Conservation (phyloP, 2,888 invertebrate genomes). For the Volucella inflata region DNA sequence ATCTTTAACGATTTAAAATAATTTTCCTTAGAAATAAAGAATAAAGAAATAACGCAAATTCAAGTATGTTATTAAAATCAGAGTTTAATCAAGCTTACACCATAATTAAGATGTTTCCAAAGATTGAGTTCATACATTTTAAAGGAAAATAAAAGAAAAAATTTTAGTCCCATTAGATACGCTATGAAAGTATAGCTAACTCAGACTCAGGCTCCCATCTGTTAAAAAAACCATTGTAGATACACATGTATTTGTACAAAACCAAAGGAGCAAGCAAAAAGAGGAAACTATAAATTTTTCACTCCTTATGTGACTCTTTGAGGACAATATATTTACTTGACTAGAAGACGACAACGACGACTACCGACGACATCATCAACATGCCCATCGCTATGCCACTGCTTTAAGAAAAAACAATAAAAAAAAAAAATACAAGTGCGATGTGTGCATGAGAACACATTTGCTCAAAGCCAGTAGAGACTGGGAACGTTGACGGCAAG, state of each 20-base stretch:
- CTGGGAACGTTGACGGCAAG: slow-evolving; percentile 13
- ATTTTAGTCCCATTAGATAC: slow-evolving; percentile 20
- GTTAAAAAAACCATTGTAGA: slow-evolving; percentile 31
- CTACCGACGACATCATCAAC: slow-evolving; percentile 71
- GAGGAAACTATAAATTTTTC: slow-evolving; percentile 68
- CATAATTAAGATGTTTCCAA: slow-evolving; percentile 62
- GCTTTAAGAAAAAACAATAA: slow-evolving; percentile 42
- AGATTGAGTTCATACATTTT: slow-evolving; percentile 43
- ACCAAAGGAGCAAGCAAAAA: slow-evolving; percentile 42
- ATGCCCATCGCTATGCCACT: slow-evolving; percentile 55
- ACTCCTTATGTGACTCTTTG: slow-evolving; percentile 68
- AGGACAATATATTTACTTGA: slow-evolving; percentile 74
- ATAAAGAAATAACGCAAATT: not conserved
- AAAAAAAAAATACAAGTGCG: slow-evolving; percentile 19
- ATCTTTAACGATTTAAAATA: not conserved
- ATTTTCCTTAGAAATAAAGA: not conserved
- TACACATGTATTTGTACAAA: not conserved
- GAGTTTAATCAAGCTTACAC: slow-evolving; percentile 52
- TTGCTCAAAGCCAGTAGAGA: slow-evolving; percentile 34
- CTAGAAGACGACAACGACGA: slow-evolving; percentile 69
- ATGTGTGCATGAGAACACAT: slow-evolving; percentile 57
- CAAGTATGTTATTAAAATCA: slow-evolving; percentile 64
- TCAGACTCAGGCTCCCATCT: slow-evolving; percentile 25
- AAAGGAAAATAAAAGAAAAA: slow-evolving; percentile 18
- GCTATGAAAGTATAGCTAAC: slow-evolving; percentile 39